Conservation (phyloP, 1,140 invertebrate genomes). For the Watersipora subatra region DNA sequence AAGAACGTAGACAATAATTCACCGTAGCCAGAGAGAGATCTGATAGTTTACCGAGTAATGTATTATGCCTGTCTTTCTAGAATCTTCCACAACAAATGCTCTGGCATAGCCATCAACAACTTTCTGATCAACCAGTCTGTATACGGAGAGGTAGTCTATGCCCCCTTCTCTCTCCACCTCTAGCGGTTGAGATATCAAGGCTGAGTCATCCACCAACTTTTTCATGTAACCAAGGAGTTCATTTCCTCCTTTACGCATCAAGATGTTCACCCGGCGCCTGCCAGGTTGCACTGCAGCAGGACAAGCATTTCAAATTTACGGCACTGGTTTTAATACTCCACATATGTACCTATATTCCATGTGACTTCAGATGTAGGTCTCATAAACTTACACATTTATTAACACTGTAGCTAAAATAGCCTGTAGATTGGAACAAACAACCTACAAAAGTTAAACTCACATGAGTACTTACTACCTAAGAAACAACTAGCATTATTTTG, state of each 20-base stretch:
- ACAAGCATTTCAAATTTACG: no score
- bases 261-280: conserved; percentile 27
- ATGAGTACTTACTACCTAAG: no score
- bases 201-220: conserved; percentile 23
- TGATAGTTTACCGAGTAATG: neutral
- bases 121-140: conserved; percentile 30
- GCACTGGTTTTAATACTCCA: no score
- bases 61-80: conserved; percentile 3
- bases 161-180: conserved; percentile 16
- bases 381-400: no score
- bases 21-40: no score
- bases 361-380: no score
- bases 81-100: conserved; percentile 36
- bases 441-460: no score
- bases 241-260: conserved; percentile 31
- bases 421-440: no score
- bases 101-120: conserved; percentile 31
- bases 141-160: conserved; percentile 34
- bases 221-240: conserved; percentile 30
- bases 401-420: no score
- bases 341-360: no score
- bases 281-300: conserved; percentile 23
- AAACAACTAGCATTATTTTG: no score
- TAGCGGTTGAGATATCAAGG: neutral
- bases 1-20: no score